A percentile compares a stretch with the other conserved stretches of the same genome.
Evolutionary conservation across 2,797 vertebrate genomes (phyloP).

Genomic region (Ambastaia sidthimunki): DNA sequence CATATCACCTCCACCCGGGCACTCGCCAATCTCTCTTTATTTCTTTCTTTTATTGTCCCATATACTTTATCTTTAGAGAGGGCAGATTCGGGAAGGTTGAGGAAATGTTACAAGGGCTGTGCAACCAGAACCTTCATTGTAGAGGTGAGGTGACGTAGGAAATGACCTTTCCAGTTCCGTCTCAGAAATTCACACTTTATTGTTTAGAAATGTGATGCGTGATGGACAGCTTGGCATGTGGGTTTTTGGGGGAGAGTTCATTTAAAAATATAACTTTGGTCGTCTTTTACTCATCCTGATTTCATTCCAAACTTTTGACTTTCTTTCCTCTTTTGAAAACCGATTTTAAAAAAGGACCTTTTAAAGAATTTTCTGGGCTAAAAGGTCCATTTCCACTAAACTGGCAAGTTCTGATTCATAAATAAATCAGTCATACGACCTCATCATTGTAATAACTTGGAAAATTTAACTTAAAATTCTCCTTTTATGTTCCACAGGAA

Average conservation of each 20-base stretch:
- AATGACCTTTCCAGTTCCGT: constrained; percentile 34
- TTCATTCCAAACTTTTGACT: no score
- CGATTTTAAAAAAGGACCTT: no score
- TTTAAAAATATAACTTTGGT: not conserved
- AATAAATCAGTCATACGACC: not conserved
- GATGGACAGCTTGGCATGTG: constrained; percentile 29
- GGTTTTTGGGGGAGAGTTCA: not conserved
- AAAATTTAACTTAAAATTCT: not conserved
- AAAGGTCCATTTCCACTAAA: no score
- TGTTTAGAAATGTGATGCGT: not conserved
- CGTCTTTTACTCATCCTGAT: not conserved
- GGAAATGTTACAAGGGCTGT: constrained; percentile 7
- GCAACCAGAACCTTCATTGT: constrained; percentile 1
- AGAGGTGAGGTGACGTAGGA: constrained; percentile 15
- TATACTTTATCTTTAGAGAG: constrained; percentile 36
- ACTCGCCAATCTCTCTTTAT: constrained; percentile 36
- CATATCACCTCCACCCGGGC: constrained; percentile 58
- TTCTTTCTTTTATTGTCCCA: constrained; percentile 13
- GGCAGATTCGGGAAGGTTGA: constrained; percentile 2
- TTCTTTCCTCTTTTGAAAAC: no score
- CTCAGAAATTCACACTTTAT: constrained; percentile 5
- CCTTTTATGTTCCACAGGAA: not conserved
- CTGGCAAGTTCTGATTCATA: no score
- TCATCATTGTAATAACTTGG: not conserved
- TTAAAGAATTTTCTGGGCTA: no score